Percentiles rank a stretch among this genome's conserved stretches.
phyloP scores from a whole-genome alignment of 2,888 invertebrate species.

The Andrena camellia region DNA sequence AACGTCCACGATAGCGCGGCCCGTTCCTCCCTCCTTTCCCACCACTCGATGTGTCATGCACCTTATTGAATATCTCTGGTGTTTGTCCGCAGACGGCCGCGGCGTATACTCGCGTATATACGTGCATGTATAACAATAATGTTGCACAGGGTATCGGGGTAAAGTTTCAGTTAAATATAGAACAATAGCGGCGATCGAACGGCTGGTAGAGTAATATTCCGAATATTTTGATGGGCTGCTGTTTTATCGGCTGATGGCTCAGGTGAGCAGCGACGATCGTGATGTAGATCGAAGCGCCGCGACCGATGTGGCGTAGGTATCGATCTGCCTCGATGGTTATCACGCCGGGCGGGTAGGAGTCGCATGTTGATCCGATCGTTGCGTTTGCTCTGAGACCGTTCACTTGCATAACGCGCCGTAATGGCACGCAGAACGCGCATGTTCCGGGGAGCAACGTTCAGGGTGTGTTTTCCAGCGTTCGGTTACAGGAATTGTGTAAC shows the following conservation, averaged over 20 bases:
- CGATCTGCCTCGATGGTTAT: background rate
- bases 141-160: slow-evolving; percentile 18
- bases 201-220: slow-evolving; percentile 26
- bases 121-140: slow-evolving; percentile 20
- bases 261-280: background rate
- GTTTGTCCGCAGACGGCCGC: slow-evolving; percentile 49
- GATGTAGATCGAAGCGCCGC: background rate
- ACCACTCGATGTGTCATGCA: slow-evolving; percentile 60
- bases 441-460: slow-evolving; percentile 51
- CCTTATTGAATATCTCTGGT: slow-evolving; percentile 64
- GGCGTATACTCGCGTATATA: background rate
- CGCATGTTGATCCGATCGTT: background rate
- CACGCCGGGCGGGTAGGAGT: background rate
- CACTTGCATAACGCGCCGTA: slow-evolving; percentile 9
- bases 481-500: slow-evolving; percentile 45
- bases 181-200: slow-evolving; percentile 42
- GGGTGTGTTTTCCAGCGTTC: slow-evolving; percentile 35
- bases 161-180: slow-evolving; percentile 58
- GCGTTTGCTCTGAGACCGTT: background rate
- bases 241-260: slow-evolving; percentile 1
- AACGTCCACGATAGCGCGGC: slow-evolving; percentile 56
- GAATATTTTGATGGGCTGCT: slow-evolving; percentile 28
- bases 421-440: slow-evolving; percentile 39
- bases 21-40: slow-evolving; percentile 25
- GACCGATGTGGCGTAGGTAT: background rate